These are phyloP conservation scores for Pimephales promelas DNA, from an alignment of 2,113 vertebrate species.

Conservation along the genomic window DNA sequence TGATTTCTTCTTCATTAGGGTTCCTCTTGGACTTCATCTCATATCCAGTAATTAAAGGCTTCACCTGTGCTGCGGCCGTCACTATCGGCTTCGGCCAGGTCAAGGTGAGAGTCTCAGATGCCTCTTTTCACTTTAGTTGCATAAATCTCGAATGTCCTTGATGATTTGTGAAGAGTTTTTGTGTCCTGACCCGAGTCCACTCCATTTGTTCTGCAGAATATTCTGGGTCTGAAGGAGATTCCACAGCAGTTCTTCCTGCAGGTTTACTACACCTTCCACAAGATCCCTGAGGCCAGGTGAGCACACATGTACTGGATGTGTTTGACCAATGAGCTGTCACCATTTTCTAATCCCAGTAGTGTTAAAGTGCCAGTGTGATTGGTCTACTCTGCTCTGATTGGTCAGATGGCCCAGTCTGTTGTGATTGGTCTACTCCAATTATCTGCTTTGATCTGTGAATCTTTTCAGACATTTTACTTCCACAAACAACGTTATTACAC, in stretches of 20 bases:
- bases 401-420: too few relatives aligned
- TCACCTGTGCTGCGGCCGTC: slow-evolving; percentile 90
- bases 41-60: slow-evolving; percentile 92
- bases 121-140: too few relatives aligned
- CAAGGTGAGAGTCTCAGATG: slow-evolving; percentile 78
- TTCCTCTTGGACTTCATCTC: slow-evolving; percentile 95
- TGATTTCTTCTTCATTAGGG: slow-evolving; percentile 71
- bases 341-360: not conserved
- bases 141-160: not conserved
- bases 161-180: not conserved
- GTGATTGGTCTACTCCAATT: too few relatives aligned
- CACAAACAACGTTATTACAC: too few relatives aligned
- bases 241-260: slow-evolving; percentile 88
- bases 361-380: not conserved
- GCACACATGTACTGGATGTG: not conserved
- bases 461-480: too few relatives aligned
- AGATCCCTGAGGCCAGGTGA: slow-evolving; percentile 83
- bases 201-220: slow-evolving; percentile 77
- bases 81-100: slow-evolving; percentile 92
- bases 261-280: slow-evolving; percentile 85
- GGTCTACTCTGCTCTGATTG: too few relatives aligned
- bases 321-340: not conserved
- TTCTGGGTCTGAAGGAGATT: slow-evolving; percentile 84
- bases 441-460: too few relatives aligned
- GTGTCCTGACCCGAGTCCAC: not conserved